Conservation (phyloP, 2,888 invertebrate species). For the Machimus rusticus region DNA sequence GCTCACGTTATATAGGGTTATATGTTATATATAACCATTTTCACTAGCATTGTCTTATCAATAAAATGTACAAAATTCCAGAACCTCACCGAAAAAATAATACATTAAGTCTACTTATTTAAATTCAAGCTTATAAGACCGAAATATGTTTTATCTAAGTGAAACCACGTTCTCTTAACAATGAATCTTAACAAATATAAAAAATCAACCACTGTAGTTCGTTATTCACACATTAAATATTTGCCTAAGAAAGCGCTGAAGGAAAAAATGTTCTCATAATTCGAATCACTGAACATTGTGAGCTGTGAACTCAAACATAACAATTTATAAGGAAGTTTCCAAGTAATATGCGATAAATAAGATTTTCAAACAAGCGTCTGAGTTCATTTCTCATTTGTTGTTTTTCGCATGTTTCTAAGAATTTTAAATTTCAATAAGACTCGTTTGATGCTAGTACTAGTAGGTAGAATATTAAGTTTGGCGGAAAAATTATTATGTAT, state of each 20-base stretch:
- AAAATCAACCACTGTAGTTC: neutral
- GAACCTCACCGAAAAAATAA: too few relatives aligned
- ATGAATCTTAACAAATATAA: too few relatives aligned
- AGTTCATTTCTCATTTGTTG: neutral
- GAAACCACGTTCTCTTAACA: too few relatives aligned
- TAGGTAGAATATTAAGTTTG: neutral
- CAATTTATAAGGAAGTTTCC: neutral
- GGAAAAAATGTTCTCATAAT: neutral
- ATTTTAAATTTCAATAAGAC: neutral
- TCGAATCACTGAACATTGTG: neutral
- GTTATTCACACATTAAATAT: neutral
- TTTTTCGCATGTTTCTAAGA: neutral
- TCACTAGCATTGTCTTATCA: too few relatives aligned
- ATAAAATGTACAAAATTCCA: too few relatives aligned
- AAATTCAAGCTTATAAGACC: too few relatives aligned
- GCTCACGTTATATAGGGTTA: too few relatives aligned
- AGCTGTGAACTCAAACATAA: neutral
- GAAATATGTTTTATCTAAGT: too few relatives aligned
- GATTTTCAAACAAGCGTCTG: neutral
- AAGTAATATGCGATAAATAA: neutral
- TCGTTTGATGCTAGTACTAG: neutral
- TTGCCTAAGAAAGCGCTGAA: neutral
- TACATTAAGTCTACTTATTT: too few relatives aligned
- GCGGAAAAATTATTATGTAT: neutral
- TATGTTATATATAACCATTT: too few relatives aligned